Base-by-base conservation (phyloP, 2,113 vertebrate genomes). In the Protomyctophum bolini region DNA sequence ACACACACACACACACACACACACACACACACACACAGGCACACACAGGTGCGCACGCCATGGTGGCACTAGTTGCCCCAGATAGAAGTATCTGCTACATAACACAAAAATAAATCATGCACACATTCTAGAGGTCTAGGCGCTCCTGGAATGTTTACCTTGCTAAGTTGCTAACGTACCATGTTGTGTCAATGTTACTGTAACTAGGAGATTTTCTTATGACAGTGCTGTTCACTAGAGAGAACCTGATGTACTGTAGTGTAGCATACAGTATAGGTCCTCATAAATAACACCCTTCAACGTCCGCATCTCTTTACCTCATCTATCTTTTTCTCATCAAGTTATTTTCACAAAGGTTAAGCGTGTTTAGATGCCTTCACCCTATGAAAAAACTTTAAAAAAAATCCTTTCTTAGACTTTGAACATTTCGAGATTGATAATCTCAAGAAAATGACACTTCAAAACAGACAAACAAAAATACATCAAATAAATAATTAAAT, bases 401-500 rank as follows among this genome's bases (percentile, higher is more conserved):
- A 14, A 14, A 56, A 11, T 6, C 58, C 10, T 52, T 8, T 52
- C n/a, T 21, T 21, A 21, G 21, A 21, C 21, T 59, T 65, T 50
- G 1, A 64, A 71, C 21, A 64, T 15, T 45, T 28, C 8, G 14
- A 64, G 14, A 21, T 21, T 21, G 21, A 57, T 60, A n/a, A 69
- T 68, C 14, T 56, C 47, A 33, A 60, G 63, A 58, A 70, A 59
- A 29, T 73, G 48, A 68, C 63, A 48, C 28, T 5, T 64, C 21
- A 73, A 72, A 70, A 74, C 56, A 65, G 64, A 29, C 55, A 41
- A 60, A 15, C 10, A 60, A 10, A 4, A 58, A 52, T 52, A 52
- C 51, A 80, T 85, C 65, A 73, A 79, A 87, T 87, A 82, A 77
- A 87, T 79, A 80, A 80, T 77, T 67, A 70, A 79, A 83, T 76